phyloP scores from a whole-genome alignment of 2,797 vertebrate species.

The Lacerta agilis region DNA sequence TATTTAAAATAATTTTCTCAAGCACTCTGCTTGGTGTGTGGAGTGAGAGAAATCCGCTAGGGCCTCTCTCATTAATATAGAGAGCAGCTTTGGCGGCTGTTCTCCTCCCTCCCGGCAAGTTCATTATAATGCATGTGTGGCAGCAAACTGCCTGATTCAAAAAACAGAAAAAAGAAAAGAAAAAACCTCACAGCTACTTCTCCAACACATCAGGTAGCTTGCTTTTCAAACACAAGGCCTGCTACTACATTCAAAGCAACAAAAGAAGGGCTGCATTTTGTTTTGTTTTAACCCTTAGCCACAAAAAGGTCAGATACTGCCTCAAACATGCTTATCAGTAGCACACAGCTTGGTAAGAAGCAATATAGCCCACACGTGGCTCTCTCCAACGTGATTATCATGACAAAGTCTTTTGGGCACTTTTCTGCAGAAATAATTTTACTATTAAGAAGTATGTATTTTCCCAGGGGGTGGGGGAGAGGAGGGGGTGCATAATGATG shows the following conservation, averaged over 20 bases:
- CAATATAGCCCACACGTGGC: neutral
- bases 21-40: neutral
- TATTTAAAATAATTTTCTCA: neutral
- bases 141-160: neutral
- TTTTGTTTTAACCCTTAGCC: slow-evolving; percentile 13
- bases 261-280: neutral
- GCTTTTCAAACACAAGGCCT: neutral
- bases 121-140: neutral
- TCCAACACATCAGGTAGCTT: neutral
- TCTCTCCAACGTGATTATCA: neutral
- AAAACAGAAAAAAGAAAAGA: neutral
- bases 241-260: neutral
- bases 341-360: neutral
- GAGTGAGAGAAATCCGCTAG: neutral
- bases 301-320: neutral
- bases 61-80: neutral
- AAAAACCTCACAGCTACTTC: neutral
- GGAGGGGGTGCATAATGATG: rapidly evolving
- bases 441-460: no score
- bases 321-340: slow-evolving; percentile 13
- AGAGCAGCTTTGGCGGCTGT: neutral
- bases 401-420: neutral
- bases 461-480: no score
- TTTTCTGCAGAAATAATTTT: neutral
- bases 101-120: neutral